A percentile compares a stretch with the other conserved stretches of the same genome.
Evolutionary conservation across 2,797 vertebrate species (phyloP).

Genomic region (Paratrypauchen microcephalus): DNA sequence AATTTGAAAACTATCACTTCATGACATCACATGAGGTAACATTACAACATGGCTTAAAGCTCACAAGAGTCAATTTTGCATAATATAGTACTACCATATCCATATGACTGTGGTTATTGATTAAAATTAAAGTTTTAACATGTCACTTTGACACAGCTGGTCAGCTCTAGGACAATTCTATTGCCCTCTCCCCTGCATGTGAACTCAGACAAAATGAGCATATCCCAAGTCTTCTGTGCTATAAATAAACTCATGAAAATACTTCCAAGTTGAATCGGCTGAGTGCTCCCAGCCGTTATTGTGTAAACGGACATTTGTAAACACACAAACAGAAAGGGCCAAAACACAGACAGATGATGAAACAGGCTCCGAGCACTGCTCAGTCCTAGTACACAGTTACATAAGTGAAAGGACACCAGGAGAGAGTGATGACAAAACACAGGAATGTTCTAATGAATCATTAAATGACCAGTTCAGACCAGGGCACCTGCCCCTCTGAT

Average conservation of each 20-base stretch:
- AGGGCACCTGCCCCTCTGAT: constrained; percentile 50
- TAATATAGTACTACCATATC: too few species aligned
- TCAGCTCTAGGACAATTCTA: not conserved
- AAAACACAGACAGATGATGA: constrained; percentile 41
- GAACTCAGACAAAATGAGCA: not conserved
- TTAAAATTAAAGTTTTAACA: not conserved
- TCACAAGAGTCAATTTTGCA: too few species aligned
- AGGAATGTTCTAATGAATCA: constrained; percentile 62
- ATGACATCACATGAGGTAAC: too few species aligned
- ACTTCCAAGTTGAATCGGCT: constrained; percentile 31
- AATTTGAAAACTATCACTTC: too few species aligned
- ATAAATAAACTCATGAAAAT: constrained; percentile 2
- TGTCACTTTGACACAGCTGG: too few species aligned
- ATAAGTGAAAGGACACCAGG: constrained; percentile 54
- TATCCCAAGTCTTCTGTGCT: not conserved
- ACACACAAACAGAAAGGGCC: constrained; percentile 46
- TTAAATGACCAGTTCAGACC: constrained; percentile 45
- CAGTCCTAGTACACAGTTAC: constrained; percentile 41
- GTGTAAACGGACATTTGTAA: constrained; percentile 55
- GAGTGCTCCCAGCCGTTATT: constrained; percentile 38
- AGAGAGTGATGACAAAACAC: constrained; percentile 54
- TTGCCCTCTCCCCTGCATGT: constrained; percentile 1
- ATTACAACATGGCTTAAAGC: too few species aligned
- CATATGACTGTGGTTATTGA: not conserved
- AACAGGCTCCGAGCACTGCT: constrained; percentile 49